Evolutionary conservation across 2,888 invertebrate species (phyloP).

Genomic region (Ornithoptera priamus): DNA sequence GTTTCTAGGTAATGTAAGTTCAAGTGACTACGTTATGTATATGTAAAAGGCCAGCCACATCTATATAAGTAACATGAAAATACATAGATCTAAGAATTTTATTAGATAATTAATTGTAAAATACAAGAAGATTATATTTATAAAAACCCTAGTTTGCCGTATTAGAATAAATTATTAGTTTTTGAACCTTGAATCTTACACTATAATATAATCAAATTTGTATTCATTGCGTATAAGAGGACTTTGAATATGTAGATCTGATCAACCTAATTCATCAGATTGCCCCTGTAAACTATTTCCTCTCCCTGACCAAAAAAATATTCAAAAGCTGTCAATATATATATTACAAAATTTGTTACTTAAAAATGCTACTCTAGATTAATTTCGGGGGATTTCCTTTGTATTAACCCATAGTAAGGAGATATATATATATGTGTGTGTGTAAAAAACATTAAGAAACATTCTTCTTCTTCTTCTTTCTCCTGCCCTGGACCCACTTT

Average conservation of each 20-base stretch:
- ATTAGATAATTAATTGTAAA: slow-evolving; percentile 26
- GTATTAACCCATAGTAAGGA: too few species aligned
- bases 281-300: too few species aligned
- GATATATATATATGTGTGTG: too few species aligned
- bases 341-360: too few species aligned
- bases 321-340: too few species aligned
- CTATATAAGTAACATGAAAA: slow-evolving; percentile 16
- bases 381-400: too few species aligned
- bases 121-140: not conserved
- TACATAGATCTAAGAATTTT: slow-evolving; percentile 14
- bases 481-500: too few species aligned
- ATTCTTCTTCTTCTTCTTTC: too few species aligned
- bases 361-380: too few species aligned
- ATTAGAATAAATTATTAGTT: not conserved
- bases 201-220: not conserved
- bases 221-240: not conserved
- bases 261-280: too few species aligned
- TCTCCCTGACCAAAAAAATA: too few species aligned
- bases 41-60: slow-evolving; percentile 26
- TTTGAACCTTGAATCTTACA: not conserved
- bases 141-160: not conserved
- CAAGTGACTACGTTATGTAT: slow-evolving; percentile 26
- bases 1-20: slow-evolving; percentile 35
- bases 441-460: too few species aligned
- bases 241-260: not conserved